Base-by-base conservation (phyloP, 2,113 vertebrate genomes). In the Ginglymostoma cirratum region DNA sequence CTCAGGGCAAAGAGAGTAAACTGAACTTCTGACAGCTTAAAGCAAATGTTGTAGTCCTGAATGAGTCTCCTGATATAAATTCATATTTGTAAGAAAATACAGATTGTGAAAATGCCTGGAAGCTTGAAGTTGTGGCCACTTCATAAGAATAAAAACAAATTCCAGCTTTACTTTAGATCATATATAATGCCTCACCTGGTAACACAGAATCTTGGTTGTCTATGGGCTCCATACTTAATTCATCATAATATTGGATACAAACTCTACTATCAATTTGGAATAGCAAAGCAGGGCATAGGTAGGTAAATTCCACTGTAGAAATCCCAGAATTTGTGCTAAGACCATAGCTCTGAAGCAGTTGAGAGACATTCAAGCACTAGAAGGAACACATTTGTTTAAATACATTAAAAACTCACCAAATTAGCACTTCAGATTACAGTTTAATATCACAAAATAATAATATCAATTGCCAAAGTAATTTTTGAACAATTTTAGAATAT, bases 181-280 rank as follows among this genome's bases (percentile, higher is more conserved):
- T 34, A 42, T 96, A 30, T 95, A 23, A 8, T 72, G 96, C 94
- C 97, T 97, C 97, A 99, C 99, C 98, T 96, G 99, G 97, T 96
- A 97, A 98, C 96, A 97, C 97, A 24, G 97, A 96, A 96, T 97
- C 97, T 96, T 97, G 96, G 95, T 98, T 96, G 95, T 97, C 97
- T 86, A 98, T 92, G 96, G 98, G 97, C 97, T 98, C 98, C 89
- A 98, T 97, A 65, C 98, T 97, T 97, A 98, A 97, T 94, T 98
- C 98, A 96, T 98, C 98, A 96, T 98, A 98, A 97, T 99, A 99
- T 34, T 97, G 98, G 97, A 99, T 99, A 97, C 99, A 99, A 96
- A 99, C 97, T 7, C 99, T 98, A 78, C 98, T 98, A 96, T 99
- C 99, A 61, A 99, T 99, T 96, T 99, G 99, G 97, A 99, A 99